Evolutionary conservation across 2,888 invertebrate species (phyloP).

Genomic region (Opisthograptis luteolata): DNA sequence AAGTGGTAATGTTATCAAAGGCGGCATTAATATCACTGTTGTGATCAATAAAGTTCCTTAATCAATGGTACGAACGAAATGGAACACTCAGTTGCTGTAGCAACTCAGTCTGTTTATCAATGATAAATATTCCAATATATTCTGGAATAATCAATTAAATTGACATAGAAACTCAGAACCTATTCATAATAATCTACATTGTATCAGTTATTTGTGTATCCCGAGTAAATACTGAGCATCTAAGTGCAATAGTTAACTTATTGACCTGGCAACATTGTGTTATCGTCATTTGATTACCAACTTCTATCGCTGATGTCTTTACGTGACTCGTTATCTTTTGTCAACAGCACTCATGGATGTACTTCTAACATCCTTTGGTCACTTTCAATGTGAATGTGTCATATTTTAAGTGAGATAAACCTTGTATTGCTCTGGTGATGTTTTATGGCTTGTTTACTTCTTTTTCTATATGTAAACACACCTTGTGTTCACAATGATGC

Average conservation of each 20-base stretch:
- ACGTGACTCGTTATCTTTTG: constrained; percentile 50
- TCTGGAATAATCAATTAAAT: constrained; percentile 20
- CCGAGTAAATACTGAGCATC: constrained; percentile 43
- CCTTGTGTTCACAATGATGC: no score
- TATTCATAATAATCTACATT: constrained; percentile 28
- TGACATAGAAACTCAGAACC: neutral
- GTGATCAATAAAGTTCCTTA: no score
- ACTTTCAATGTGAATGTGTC: constrained; percentile 20
- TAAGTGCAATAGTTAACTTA: constrained; percentile 63
- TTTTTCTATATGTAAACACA: no score
- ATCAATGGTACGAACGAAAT: no score
- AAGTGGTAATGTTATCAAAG: no score
- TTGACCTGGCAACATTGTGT: constrained; percentile 67
- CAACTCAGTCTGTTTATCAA: neutral
- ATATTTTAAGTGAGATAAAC: constrained; percentile 2
- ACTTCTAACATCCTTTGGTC: constrained; percentile 28
- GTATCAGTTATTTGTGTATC: constrained; percentile 38
- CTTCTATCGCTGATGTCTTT: constrained; percentile 55
- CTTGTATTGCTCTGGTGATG: neutral
- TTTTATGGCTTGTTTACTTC: no score
- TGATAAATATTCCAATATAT: constrained; percentile 12
- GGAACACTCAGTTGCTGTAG: no score
- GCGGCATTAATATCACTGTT: no score
- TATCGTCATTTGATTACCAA: constrained; percentile 44
- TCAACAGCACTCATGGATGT: constrained; percentile 41